Evolutionary conservation across 2,888 invertebrate species (phyloP), one percentile per base, ranked within the genome.

Genomic region (Drosophila sordidula): DNA sequence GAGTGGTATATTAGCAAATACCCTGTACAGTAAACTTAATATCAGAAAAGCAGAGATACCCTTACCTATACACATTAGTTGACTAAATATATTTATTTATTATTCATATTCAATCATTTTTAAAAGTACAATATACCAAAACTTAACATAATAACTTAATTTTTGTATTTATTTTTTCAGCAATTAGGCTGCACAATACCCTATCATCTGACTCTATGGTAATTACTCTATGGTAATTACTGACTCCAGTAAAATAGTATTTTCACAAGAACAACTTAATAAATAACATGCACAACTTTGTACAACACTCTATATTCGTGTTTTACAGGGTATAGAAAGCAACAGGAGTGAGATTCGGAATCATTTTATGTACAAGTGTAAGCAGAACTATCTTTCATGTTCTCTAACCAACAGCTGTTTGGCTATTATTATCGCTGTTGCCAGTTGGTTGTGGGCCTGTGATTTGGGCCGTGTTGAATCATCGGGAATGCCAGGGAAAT

Each of bases 401-500:
- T 46, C 22, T 51, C 47, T 42, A 58, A 50, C 59, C 61, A 65
- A 45, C 65, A 42, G 51, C 64, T 52, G 46, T 46, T 66, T 32
- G 6, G 54, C 44, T 44, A 18, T 29, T 49, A 50, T 45, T 46
- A 14, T 44, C 38, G 54, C 52, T 68, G 46, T 41, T 29, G 51
- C 32, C 49, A 5, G 34, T 12, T 34, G 12, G 12, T 68, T 52
- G 42, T 18, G 57, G 18, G 62, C 9, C 49, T 36, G 39, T 52
- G 62, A 54, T 34, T 52, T 52, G 57, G 32, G 38, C 34, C 9
- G 29, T 14, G 67, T 32, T 83, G 83, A 80, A 73, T 79, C 79
- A 83, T 83, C 63, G 51, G 34, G 63, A 66, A 64, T 46, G 55
- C 56, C 44, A 55, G 34, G 29, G 38, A 70, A 79, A 77, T 75